A percentile compares a stretch with the other conserved stretches of the same genome.
These are phyloP conservation scores for Phataginus tricuspis DNA, from an alignment of 2,797 vertebrate genomes.

Conservation along the genomic window DNA sequence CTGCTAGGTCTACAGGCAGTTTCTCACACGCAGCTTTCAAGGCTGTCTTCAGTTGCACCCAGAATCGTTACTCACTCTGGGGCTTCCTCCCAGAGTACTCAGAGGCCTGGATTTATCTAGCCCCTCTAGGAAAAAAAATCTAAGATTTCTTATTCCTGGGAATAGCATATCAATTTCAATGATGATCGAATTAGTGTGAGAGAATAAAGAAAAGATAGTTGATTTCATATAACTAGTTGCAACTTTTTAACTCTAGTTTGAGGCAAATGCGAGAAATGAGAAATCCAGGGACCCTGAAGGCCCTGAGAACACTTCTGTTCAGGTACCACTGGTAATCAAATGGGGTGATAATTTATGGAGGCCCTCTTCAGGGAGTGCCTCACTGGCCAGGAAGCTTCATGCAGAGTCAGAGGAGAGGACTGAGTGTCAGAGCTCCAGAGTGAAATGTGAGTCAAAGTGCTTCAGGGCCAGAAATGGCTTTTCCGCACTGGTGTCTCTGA, in stretches of 20 bases:
- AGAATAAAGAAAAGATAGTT: neutral
- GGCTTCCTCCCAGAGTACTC: neutral
- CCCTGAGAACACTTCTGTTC: neutral
- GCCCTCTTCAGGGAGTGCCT: neutral
- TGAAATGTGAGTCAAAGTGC: neutral
- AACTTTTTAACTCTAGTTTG: constrained; percentile 20
- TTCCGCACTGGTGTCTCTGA: neutral
- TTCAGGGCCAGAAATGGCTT: neutral
- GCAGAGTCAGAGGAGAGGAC: neutral
- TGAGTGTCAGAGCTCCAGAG: neutral
- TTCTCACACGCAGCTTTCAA: neutral
- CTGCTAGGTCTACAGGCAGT: neutral
- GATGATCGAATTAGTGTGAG: neutral
- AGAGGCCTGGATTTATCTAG: neutral
- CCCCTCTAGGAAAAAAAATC: neutral
- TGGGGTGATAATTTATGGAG: neutral
- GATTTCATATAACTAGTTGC: neutral
- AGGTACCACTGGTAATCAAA: neutral
- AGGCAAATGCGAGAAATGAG: neutral
- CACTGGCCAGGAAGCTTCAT: neutral
- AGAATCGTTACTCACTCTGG: neutral
- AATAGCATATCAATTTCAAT: neutral
- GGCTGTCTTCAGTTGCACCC: neutral
- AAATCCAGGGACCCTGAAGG: neutral
- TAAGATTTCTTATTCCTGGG: neutral